These are phyloP conservation scores for Eupeodes luniger DNA, from an alignment of 2,888 invertebrate genomes.

Conservation along the genomic window DNA sequence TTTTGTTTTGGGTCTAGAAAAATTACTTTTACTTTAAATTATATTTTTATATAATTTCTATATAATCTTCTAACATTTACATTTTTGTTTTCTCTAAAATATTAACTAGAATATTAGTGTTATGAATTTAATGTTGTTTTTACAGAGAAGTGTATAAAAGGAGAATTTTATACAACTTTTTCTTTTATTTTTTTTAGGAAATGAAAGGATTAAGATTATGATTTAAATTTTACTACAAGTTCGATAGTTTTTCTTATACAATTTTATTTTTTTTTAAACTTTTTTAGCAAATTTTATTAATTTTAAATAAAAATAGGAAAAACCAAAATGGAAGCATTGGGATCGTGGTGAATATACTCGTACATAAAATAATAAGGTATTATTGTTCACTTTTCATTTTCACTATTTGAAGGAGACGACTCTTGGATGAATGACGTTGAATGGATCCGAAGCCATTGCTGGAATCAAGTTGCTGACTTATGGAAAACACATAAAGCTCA, in stretches of 20 bases:
- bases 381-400: conserved; percentile 56
- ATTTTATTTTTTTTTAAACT: conserved; percentile 1
- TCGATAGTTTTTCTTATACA: conserved; percentile 31
- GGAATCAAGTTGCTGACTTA: conserved; percentile 85
- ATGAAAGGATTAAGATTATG: conserved; percentile 49
- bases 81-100: conserved; percentile 19
- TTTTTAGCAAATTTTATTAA: conserved; percentile 21
- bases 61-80: conserved; percentile 33
- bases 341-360: conserved; percentile 28
- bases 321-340: conserved; percentile 63
- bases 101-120: conserved; percentile 54
- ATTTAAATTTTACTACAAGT: conserved; percentile 40
- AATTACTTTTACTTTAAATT: conserved; percentile 49
- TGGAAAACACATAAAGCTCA: conserved; percentile 79
- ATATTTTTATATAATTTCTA: conserved; percentile 42
- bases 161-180: conserved; percentile 46
- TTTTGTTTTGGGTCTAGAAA: conserved; percentile 60
- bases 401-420: conserved; percentile 24
- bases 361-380: conserved; percentile 7
- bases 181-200: conserved; percentile 36
- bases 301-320: conserved; percentile 11
- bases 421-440: conserved; percentile 57
- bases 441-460: conserved; percentile 82
- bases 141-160: conserved; percentile 67
- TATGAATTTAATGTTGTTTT: conserved; percentile 36